Evolutionary conservation across 2,113 vertebrate genomes (phyloP).

Genomic region (Epinephelus cyanopodus): DNA sequence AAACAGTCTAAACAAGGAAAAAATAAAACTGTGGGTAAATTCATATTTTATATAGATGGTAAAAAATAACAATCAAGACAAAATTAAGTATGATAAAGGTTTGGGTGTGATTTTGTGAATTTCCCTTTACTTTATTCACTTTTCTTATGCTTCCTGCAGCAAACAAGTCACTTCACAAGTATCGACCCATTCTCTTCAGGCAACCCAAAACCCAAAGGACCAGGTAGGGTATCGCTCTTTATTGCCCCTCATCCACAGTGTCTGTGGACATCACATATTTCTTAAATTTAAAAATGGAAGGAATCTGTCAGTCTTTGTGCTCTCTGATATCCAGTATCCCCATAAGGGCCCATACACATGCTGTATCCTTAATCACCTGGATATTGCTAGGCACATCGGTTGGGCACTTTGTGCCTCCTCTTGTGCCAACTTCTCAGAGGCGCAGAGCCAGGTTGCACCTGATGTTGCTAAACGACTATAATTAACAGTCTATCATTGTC

Average conservation of each 20-base stretch:
- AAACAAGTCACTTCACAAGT: slow-evolving; percentile 90
- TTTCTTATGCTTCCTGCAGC: slow-evolving; percentile 52
- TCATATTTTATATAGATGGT: not conserved
- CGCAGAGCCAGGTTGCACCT: too few relatives aligned
- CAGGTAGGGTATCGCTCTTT: slow-evolving; percentile 83
- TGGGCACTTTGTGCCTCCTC: too few relatives aligned
- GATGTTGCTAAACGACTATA: too few relatives aligned
- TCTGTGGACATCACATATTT: not conserved
- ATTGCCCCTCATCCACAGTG: not conserved
- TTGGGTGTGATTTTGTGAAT: not conserved
- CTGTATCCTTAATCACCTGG: too few relatives aligned
- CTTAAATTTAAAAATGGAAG: not conserved
- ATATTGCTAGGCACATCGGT: too few relatives aligned
- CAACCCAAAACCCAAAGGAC: slow-evolving; percentile 89
- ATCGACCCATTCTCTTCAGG: slow-evolving; percentile 91
- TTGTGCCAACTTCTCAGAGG: too few relatives aligned
- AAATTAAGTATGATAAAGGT: not conserved
- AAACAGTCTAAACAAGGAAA: too few relatives aligned
- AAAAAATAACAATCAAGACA: not conserved
- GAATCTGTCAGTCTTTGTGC: not conserved
- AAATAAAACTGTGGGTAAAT: not conserved
- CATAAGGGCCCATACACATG: too few relatives aligned
- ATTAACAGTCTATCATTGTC: too few relatives aligned
- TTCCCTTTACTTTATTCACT: not conserved
- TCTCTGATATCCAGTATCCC: not conserved